Evolutionary conservation across 2,888 invertebrate genomes (phyloP).

Genomic region (Laothoe populi): DNA sequence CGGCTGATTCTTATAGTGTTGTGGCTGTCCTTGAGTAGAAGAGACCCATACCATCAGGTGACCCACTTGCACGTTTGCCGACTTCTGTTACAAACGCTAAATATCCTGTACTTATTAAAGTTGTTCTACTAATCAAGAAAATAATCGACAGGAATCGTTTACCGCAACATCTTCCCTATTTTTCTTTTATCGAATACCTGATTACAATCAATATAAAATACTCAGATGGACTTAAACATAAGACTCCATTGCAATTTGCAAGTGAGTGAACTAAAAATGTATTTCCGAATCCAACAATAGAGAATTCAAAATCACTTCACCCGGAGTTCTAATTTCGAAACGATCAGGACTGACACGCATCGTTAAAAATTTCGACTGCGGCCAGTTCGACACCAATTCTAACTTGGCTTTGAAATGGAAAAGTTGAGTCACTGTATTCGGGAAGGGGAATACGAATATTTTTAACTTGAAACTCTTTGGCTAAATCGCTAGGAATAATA

Average conservation of each 20-base stretch:
- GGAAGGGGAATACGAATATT: slow-evolving; percentile 24
- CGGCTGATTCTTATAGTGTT: too few species aligned
- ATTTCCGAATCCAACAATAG: slow-evolving; percentile 1
- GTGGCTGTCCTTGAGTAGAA: too few species aligned
- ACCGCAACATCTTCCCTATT: too few species aligned
- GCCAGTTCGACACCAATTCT: slow-evolving; percentile 25
- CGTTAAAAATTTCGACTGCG: slow-evolving; percentile 27
- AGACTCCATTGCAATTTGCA: background rate
- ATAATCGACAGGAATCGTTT: too few species aligned
- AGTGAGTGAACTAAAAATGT: background rate
- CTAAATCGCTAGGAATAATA: background rate
- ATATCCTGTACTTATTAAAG: too few species aligned
- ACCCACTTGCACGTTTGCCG: too few species aligned
- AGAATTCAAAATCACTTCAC: background rate
- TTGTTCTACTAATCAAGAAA: too few species aligned
- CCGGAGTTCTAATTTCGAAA: slow-evolving; percentile 21
- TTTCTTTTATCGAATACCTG: too few species aligned
- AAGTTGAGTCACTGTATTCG: slow-evolving; percentile 26
- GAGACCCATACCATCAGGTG: too few species aligned
- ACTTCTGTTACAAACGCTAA: too few species aligned
- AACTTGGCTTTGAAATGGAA: slow-evolving; percentile 28
- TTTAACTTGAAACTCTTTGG: slow-evolving; percentile 16
- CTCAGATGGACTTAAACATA: background rate
- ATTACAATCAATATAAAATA: background rate
- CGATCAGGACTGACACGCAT: slow-evolving; percentile 23